Percentiles rank a stretch among this genome's conserved stretches.
Conservation (phyloP, 2,888 invertebrate genomes). For the Drosophila neotestacea region DNA sequence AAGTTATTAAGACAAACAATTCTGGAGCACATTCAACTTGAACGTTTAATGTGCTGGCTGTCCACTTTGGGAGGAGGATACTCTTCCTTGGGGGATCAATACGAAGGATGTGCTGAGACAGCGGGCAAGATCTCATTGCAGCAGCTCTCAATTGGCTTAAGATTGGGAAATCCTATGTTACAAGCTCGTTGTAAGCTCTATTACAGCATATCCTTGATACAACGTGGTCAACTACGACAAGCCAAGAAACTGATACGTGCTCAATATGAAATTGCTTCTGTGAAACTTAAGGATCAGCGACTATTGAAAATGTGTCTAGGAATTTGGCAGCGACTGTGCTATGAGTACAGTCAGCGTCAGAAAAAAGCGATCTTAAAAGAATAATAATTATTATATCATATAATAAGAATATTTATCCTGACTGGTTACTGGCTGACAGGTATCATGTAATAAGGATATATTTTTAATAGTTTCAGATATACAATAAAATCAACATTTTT, state of each 20-base stretch:
- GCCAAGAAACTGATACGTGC: slow-evolving; percentile 88
- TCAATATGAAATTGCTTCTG: slow-evolving; percentile 86
- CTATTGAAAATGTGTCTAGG: slow-evolving; percentile 93
- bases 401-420: no score
- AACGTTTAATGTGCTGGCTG: slow-evolving; percentile 95
- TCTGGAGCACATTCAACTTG: slow-evolving; percentile 90
- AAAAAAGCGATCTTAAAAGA: neutral
- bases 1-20: slow-evolving; percentile 85
- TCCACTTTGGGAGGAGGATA: slow-evolving; percentile 98
- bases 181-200: slow-evolving; percentile 94
- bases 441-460: no score
- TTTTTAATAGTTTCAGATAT: no score
- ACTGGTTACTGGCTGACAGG: no score
- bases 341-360: slow-evolving; percentile 70
- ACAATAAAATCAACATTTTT: no score
- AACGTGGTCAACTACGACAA: slow-evolving; percentile 89
- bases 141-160: slow-evolving; percentile 92
- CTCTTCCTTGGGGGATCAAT: slow-evolving; percentile 96
- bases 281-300: slow-evolving; percentile 86
- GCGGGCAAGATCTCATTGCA: slow-evolving; percentile 95
- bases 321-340: slow-evolving; percentile 92
- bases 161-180: slow-evolving; percentile 92
- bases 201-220: slow-evolving; percentile 94
- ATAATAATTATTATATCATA: no score
- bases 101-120: slow-evolving; percentile 91